phyloP scores from a whole-genome alignment of 2,113 vertebrate species.

The Epinephelus fuscoguttatus region DNA sequence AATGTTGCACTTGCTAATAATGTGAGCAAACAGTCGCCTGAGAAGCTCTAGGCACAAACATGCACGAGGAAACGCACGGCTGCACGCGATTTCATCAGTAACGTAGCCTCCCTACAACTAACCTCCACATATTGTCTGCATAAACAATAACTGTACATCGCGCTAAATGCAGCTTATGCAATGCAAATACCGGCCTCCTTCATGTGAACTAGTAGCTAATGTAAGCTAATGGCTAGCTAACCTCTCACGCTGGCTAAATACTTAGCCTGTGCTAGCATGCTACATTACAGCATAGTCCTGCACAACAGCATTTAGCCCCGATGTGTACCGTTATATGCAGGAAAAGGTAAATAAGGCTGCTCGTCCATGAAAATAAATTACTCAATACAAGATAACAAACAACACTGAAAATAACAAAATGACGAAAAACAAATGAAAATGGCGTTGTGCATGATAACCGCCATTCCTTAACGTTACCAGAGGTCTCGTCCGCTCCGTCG shows the following conservation, averaged over 20 bases:
- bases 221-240: slow-evolving; percentile 51
- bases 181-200: slow-evolving; percentile 49
- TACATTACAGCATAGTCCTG: slow-evolving; percentile 16
- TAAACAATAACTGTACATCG: background rate
- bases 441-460: slow-evolving; percentile 84
- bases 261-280: slow-evolving; percentile 59
- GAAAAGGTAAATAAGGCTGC: no score
- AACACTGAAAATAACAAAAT: slow-evolving; percentile 36
- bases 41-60: background rate
- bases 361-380: rapidly evolving
- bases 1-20: slow-evolving; percentile 29
- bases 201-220: slow-evolving; percentile 43
- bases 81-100: background rate
- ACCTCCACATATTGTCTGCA: background rate
- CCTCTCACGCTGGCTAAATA: slow-evolving; percentile 54
- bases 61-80: background rate
- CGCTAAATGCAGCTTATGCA: background rate
- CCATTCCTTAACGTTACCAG: slow-evolving; percentile 87
- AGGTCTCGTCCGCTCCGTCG: slow-evolving; percentile 95
- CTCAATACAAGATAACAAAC: background rate
- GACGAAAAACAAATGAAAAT: slow-evolving; percentile 84
- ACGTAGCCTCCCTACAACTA: background rate
- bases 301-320: background rate
- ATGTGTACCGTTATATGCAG: background rate
- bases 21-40: background rate